A percentile compares a stretch with the other conserved stretches of the same genome.
Conservation (phyloP, 2,113 vertebrate species). For the Melanocharis versteri region DNA sequence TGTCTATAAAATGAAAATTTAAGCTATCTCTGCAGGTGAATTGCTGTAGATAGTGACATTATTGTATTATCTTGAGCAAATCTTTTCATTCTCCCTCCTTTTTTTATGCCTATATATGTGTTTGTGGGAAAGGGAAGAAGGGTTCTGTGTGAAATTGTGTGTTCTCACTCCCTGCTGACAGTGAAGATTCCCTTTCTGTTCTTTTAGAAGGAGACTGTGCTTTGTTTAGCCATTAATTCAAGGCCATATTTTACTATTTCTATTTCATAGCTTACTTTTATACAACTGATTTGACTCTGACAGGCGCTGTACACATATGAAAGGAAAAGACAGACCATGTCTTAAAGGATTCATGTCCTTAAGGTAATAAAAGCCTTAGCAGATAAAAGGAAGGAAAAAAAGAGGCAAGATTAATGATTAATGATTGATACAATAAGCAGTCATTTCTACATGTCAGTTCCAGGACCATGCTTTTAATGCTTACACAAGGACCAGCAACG, state of each 20-base stretch:
- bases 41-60: not conserved
- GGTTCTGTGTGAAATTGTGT: not conserved
- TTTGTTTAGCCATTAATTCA: not conserved
- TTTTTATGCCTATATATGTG: not conserved
- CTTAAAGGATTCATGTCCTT: not conserved
- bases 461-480: not conserved
- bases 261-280: not conserved
- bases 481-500: not conserved
- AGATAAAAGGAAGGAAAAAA: not conserved
- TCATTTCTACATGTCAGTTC: not conserved
- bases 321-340: not conserved
- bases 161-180: not conserved
- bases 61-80: not conserved
- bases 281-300: not conserved
- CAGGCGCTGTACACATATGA: not conserved
- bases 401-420: not conserved
- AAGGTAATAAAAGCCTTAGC: not conserved
- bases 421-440: conserved; percentile 19
- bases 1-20: not conserved
- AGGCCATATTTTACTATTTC: not conserved
- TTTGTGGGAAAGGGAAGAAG: not conserved
- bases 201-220: not conserved
- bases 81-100: not conserved
- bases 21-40: not conserved
- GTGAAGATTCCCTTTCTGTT: not conserved